Conservation (phyloP, 2,797 vertebrate genomes). For the Steatocranus sp. region DNA sequence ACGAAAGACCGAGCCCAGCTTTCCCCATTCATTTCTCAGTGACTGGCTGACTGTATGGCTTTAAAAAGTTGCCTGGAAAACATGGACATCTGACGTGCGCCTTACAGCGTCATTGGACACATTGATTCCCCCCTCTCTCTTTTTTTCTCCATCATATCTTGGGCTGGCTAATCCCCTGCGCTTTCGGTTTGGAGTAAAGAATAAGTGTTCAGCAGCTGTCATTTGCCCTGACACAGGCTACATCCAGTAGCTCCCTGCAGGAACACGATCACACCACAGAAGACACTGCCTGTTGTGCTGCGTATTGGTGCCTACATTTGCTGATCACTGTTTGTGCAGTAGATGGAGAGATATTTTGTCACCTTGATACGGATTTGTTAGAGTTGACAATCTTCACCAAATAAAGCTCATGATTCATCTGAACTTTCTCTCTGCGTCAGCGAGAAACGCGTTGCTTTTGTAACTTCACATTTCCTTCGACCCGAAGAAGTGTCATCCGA, state of each 20-base stretch:
- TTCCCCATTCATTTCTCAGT: background rate
- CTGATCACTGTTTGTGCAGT: constrained; percentile 22
- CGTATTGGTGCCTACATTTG: constrained; percentile 12
- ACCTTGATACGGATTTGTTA: constrained; percentile 29
- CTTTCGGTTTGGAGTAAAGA: constrained; percentile 50
- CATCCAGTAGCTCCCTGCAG: constrained; percentile 34
- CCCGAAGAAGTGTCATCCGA: constrained; percentile 46
- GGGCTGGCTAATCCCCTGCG: constrained; percentile 45
- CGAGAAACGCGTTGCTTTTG: constrained; percentile 21
- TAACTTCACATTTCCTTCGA: constrained; percentile 17
- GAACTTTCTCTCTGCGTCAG: constrained; percentile 33
- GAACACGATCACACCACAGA: background rate
- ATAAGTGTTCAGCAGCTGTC: constrained; percentile 54
- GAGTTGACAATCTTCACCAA: constrained; percentile 29
- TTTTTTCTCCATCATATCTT: constrained; percentile 35
- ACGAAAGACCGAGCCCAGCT: background rate
- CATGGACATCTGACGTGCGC: constrained; percentile 72
- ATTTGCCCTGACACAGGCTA: constrained; percentile 39
- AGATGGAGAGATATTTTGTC: constrained; percentile 21
- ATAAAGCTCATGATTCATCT: constrained; percentile 27
- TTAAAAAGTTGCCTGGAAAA: constrained; percentile 74
- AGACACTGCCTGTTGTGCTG: constrained; percentile 40
- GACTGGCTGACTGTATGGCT: constrained; percentile 45
- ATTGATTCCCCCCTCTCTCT: constrained; percentile 23
- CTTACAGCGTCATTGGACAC: constrained; percentile 64